A percentile compares a stretch with the other conserved stretches of the same genome.
Conservation (phyloP, 2,113 vertebrate species). For the Spheniscus mendiculus region DNA sequence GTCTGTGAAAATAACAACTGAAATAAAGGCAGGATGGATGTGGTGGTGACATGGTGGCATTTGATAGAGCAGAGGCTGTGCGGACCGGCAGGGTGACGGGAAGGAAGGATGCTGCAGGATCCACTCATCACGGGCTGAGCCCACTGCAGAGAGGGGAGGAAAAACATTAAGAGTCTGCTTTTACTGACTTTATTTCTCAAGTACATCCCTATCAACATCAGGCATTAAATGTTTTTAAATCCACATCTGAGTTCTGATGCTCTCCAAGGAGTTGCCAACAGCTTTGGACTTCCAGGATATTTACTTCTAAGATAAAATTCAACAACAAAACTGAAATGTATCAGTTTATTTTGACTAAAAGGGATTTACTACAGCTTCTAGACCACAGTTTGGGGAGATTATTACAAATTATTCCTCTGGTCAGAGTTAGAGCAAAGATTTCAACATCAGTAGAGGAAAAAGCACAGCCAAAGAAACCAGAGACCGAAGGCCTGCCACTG, state of each 20-base stretch:
- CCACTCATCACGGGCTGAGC: background rate
- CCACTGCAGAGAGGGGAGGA: background rate
- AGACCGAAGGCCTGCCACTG: background rate
- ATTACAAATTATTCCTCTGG: background rate
- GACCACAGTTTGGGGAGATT: background rate
- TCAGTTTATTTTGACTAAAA: background rate
- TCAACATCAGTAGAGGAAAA: background rate
- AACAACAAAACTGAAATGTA: background rate
- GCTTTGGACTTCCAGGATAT: background rate
- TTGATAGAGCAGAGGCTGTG: background rate
- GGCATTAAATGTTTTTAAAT: background rate
- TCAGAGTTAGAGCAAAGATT: background rate
- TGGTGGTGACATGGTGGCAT: fast-evolving
- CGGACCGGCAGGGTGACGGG: fast-evolving
- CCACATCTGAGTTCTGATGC: background rate
- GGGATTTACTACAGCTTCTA: background rate
- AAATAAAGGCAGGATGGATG: background rate
- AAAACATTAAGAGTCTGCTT: background rate
- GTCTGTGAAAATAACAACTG: fast-evolving
- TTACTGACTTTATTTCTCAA: background rate
- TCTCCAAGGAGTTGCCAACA: background rate
- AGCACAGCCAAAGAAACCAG: background rate
- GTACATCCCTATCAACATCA: background rate
- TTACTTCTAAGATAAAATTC: background rate
- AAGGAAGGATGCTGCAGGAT: background rate